phyloP scores from a whole-genome alignment of 2,797 vertebrate species.

The Ceryle rudis region DNA sequence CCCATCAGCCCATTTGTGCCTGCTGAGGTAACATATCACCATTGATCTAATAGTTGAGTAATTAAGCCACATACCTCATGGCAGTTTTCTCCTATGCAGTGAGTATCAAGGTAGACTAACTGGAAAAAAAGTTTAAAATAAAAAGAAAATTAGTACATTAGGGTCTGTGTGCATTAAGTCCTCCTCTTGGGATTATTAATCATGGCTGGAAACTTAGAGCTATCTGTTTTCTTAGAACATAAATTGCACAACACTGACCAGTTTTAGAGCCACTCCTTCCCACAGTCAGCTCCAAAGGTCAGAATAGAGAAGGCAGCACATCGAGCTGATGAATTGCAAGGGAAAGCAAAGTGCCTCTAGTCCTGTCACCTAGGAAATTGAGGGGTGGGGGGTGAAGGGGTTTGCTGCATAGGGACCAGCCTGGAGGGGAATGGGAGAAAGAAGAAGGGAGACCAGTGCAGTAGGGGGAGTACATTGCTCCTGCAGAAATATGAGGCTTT shows the following conservation, averaged over 20 bases:
- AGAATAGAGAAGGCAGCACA: neutral
- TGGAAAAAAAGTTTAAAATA: neutral
- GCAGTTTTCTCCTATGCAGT: neutral
- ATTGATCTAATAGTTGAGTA: neutral
- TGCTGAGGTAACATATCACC: neutral
- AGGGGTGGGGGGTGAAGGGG: neutral
- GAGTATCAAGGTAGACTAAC: neutral
- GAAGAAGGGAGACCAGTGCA: rapidly evolving
- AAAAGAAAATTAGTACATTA: neutral
- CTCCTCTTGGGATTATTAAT: neutral
- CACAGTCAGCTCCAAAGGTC: neutral
- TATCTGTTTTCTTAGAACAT: neutral
- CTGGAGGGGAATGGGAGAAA: rapidly evolving
- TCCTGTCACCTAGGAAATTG: neutral
- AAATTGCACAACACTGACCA: neutral
- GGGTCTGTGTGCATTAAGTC: neutral
- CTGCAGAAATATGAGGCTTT: neutral
- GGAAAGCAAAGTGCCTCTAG: neutral
- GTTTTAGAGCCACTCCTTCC: neutral
- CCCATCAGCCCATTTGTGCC: neutral
- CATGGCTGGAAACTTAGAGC: neutral
- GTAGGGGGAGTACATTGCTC: rapidly evolving
- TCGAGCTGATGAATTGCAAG: rapidly evolving
- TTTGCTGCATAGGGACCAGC: neutral
- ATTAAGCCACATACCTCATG: constrained; percentile 13